phyloP scores from a whole-genome alignment of 1,140 invertebrate genomes.

The Drosophila rufa region DNA sequence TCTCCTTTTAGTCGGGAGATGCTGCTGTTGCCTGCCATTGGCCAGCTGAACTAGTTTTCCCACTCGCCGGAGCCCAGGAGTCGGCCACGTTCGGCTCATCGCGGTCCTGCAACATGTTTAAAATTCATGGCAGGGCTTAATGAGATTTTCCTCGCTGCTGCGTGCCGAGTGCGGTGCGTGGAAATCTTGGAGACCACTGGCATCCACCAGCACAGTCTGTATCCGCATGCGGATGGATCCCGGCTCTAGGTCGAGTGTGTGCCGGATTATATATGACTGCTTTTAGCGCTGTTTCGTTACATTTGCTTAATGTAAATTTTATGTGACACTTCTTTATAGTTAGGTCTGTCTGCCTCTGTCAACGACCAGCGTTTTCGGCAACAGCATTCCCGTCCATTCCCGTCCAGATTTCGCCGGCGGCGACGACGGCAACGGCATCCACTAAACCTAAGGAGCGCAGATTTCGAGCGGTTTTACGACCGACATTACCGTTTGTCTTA shows the following conservation, averaged over 20 bases:
- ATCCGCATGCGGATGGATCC: conserved; percentile 19
- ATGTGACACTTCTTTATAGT: conserved; percentile 76
- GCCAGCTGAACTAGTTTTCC: conserved; percentile 56
- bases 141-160: conserved; percentile 72
- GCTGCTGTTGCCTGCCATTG: conserved; percentile 74
- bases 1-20: conserved; percentile 12
- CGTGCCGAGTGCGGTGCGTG: conserved; percentile 51
- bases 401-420: conserved; percentile 26
- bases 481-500: conserved; percentile 50
- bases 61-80: conserved; percentile 44
- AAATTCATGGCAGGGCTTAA: conserved; percentile 79
- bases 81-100: conserved; percentile 55
- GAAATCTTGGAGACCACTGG: conserved; percentile 22
- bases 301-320: conserved; percentile 72
- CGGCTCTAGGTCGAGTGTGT: conserved; percentile 46
- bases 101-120: conserved; percentile 74
- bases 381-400: background rate
- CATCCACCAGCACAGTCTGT: conserved; percentile 12
- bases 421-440: background rate
- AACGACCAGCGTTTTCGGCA: conserved; percentile 11
- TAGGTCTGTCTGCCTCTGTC: conserved; percentile 40
- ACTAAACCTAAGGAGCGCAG: conserved; percentile 32
- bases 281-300: conserved; percentile 66
- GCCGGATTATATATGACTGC: conserved; percentile 74
- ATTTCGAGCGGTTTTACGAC: conserved; percentile 47